Evolutionary conservation across 2,113 vertebrate species (phyloP).

Genomic region (Callipepla squamata): DNA sequence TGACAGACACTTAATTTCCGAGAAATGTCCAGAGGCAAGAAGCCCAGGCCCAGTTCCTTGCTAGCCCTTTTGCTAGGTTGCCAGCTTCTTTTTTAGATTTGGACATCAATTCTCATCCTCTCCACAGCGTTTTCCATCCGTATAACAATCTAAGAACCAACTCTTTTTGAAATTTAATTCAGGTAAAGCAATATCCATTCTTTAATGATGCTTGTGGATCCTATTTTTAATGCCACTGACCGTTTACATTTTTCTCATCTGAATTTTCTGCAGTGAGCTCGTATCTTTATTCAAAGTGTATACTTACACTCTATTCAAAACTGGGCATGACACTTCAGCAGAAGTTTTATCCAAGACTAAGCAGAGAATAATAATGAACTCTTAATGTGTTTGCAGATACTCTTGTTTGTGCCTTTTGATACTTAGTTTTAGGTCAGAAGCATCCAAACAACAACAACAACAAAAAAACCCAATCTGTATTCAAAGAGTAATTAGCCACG

Average conservation of each 20-base stretch:
- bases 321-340: not conserved
- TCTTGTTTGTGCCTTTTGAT: not conserved
- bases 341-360: not conserved
- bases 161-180: not conserved
- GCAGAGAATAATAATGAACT: not conserved
- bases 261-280: not conserved
- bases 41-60: not conserved
- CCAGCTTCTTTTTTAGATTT: not conserved
- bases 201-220: not conserved
- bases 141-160: not conserved
- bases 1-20: not conserved
- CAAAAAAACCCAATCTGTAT: not conserved
- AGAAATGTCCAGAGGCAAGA: not conserved
- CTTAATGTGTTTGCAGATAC: not conserved
- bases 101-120: not conserved
- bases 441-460: too few species aligned
- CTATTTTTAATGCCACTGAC: not conserved
- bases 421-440: not conserved
- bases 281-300: not conserved
- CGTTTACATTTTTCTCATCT: not conserved
- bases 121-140: not conserved
- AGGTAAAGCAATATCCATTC: not conserved
- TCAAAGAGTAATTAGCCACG: rapidly evolving
- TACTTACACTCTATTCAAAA: not conserved
- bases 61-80: not conserved